Percentiles rank a stretch among this genome's conserved stretches.
Evolutionary conservation across 1,140 invertebrate genomes (phyloP).

Genomic region (Drepana arcuata): DNA sequence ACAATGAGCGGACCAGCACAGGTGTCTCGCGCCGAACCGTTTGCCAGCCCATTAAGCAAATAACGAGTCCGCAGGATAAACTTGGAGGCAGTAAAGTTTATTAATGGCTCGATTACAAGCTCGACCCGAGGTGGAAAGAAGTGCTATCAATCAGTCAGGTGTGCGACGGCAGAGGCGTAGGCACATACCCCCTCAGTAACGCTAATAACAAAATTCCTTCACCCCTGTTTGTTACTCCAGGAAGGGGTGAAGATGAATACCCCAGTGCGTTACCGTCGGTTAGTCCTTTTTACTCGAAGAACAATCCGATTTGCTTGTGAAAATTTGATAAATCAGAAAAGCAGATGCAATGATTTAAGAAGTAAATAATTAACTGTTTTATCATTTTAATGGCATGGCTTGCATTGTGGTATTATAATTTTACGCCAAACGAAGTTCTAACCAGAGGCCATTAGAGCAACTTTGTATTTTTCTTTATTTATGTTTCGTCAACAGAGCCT

Average conservation of each 20-base stretch:
- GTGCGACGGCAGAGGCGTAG: conserved; percentile 53
- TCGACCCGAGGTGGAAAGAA: conserved; percentile 70
- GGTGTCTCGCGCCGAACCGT: conserved; percentile 40
- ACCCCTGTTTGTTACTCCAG: conserved; percentile 58
- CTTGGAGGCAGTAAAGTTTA: conserved; percentile 68
- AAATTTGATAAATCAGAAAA: too few species aligned
- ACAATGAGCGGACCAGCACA: conserved; percentile 36
- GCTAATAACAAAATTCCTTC: conserved; percentile 70
- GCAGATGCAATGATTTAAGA: too few species aligned
- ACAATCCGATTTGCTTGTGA: too few species aligned
- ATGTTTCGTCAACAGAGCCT: too few species aligned
- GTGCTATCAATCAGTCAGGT: conserved; percentile 70
- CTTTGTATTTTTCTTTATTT: too few species aligned
- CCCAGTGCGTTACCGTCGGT: conserved; percentile 36
- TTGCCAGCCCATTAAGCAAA: conserved; percentile 63
- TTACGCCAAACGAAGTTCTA: too few species aligned
- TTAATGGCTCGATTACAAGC: conserved; percentile 71
- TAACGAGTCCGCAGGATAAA: conserved; percentile 64
- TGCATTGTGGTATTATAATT: too few species aligned
- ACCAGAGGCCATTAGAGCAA: too few species aligned
- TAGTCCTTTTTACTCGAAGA: conserved; percentile 22
- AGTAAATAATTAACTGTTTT: too few species aligned
- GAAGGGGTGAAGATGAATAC: conserved; percentile 67
- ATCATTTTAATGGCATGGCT: too few species aligned
- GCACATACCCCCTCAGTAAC: conserved; percentile 51